These are phyloP conservation scores for Stegostoma tigrinum DNA, from an alignment of 2,113 vertebrate species.

Conservation along the genomic window DNA sequence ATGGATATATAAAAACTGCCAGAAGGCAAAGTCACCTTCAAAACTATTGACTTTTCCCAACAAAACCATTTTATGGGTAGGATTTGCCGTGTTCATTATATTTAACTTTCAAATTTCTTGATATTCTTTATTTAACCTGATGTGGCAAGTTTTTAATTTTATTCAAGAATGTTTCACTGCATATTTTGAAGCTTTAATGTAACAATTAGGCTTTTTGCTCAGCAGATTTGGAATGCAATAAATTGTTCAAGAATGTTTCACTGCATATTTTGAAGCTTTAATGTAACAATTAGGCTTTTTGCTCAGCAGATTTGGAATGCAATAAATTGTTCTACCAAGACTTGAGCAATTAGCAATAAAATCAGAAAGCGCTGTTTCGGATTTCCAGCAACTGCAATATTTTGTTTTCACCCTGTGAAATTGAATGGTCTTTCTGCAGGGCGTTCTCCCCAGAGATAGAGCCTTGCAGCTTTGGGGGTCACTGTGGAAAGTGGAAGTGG, in stretches of 20 bases:
- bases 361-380: too few species aligned
- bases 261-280: not conserved
- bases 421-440: too few species aligned
- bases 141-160: too few species aligned
- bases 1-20: not conserved
- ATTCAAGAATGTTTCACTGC: not conserved
- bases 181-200: not conserved
- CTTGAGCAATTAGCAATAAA: too few species aligned
- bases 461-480: too few species aligned
- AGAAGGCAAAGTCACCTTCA: constrained; percentile 5
- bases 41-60: not conserved
- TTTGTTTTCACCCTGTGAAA: too few species aligned
- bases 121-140: too few species aligned
- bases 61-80: not conserved
- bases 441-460: too few species aligned
- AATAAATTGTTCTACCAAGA: not conserved
- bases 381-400: too few species aligned
- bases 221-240: not conserved
- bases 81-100: not conserved
- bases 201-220: not conserved
- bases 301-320: not conserved
- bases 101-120: not conserved
- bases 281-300: not conserved
- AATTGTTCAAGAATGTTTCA: not conserved
- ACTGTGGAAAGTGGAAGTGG: too few species aligned